Percentiles rank a stretch among this genome's conserved stretches.
Conservation (phyloP, 35 echinoderm and acorn worm species). For the Anneissia japonica region DNA sequence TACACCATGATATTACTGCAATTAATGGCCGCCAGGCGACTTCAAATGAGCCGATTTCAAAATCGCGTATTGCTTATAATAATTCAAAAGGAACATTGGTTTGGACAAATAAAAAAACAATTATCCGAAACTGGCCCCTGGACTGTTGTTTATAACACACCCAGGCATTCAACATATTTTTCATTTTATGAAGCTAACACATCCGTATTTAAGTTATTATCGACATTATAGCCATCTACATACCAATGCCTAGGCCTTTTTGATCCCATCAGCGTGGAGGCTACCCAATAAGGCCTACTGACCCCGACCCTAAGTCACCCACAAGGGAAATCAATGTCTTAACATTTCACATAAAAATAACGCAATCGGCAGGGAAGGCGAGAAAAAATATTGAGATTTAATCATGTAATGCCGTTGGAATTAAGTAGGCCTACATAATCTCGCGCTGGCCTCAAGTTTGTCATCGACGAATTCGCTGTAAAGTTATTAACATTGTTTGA, state of each 20-base stretch:
- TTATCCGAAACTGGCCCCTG: background rate
- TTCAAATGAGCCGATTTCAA: background rate
- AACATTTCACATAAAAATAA: background rate
- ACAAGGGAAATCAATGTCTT: background rate
- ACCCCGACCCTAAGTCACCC: background rate
- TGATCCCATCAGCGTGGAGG: too few species aligned
- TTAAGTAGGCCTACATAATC: too few species aligned
- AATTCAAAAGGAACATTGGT: background rate
- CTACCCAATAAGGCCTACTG: background rate
- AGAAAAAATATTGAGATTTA: background rate
- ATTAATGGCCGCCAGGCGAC: background rate
- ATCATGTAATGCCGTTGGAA: too few species aligned
- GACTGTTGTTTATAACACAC: background rate
- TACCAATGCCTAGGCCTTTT: background rate
- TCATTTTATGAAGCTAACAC: background rate
- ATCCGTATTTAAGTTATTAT: background rate
- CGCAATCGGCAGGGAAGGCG: background rate
- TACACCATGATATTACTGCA: background rate
- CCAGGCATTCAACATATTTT: background rate
- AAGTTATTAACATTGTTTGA: too few species aligned
- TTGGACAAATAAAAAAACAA: background rate
- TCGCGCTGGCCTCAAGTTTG: too few species aligned
- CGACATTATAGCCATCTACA: background rate
- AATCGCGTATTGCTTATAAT: background rate
- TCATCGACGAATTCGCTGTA: too few species aligned